Evolutionary conservation across 1,140 invertebrate genomes (phyloP).

Genomic region (Chionoecetes opilio): DNA sequence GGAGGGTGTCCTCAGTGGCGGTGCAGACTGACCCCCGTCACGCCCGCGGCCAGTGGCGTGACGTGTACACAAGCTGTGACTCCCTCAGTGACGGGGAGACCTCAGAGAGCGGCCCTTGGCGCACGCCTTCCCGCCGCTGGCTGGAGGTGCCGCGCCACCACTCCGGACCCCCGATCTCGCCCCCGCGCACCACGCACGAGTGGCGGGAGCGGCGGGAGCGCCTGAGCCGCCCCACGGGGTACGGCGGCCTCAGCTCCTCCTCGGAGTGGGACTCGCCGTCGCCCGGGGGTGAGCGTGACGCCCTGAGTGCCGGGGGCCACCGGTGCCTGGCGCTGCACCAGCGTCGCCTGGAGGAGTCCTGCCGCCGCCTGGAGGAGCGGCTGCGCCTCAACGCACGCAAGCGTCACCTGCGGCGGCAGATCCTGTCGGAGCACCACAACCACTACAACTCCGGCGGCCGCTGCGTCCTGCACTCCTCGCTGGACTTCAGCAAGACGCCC

Average conservation of each 20-base stretch:
- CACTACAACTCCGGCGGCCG: conserved; percentile 34
- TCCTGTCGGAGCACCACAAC: conserved; percentile 57
- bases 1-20: conserved; percentile 58
- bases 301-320: conserved; percentile 51
- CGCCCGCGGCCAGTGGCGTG: conserved; percentile 24
- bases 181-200: conserved; percentile 33
- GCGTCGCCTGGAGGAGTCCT: conserved; percentile 66
- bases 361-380: conserved; percentile 63
- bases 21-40: conserved; percentile 68
- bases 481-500: conserved; percentile 66
- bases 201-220: conserved; percentile 57
- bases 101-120: background rate
- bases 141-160: background rate
- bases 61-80: conserved; percentile 65
- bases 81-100: conserved; percentile 60
- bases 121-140: background rate
- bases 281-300: conserved; percentile 13
- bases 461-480: conserved; percentile 58
- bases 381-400: conserved; percentile 56
- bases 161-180: background rate
- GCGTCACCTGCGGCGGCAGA: conserved; percentile 55
- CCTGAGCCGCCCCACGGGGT: conserved; percentile 42
- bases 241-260: conserved; percentile 59
- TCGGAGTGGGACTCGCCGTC: conserved; percentile 67
- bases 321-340: conserved; percentile 62